Evolutionary conservation across 2,113 vertebrate species (phyloP).

Genomic region (Brachyhypopomus occidentalis): DNA sequence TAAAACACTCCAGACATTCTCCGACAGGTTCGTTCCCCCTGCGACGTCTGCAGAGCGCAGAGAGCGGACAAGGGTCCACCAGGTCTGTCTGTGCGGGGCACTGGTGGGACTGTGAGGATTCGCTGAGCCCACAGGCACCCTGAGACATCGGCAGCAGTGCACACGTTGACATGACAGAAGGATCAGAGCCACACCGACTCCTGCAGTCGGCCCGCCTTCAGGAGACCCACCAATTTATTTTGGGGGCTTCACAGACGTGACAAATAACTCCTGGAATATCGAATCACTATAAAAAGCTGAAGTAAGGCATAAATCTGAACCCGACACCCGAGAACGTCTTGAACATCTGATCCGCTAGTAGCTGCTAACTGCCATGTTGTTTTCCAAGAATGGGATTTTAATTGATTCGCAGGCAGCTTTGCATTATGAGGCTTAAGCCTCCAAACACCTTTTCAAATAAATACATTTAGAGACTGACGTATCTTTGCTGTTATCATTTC

Average conservation of each 20-base stretch:
- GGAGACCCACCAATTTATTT: constrained; percentile 75
- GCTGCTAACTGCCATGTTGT: constrained; percentile 56
- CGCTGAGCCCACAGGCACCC: constrained; percentile 55
- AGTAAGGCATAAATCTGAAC: constrained; percentile 75
- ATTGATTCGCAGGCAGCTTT: constrained; percentile 35
- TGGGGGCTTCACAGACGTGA: constrained; percentile 75
- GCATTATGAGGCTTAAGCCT: constrained; percentile 32
- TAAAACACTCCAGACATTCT: constrained; percentile 59
- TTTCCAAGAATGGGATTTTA: constrained; percentile 54
- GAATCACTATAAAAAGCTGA: constrained; percentile 79
- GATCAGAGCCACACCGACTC: constrained; percentile 72
- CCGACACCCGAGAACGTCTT: constrained; percentile 66
- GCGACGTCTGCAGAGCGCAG: constrained; percentile 51
- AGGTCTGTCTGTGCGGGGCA: constrained; percentile 58
- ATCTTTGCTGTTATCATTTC: too few species aligned
- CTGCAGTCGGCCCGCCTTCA: constrained; percentile 65
- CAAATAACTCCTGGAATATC: constrained; percentile 78
- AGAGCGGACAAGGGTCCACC: constrained; percentile 50
- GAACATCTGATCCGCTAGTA: constrained; percentile 60
- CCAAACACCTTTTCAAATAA: too few species aligned
- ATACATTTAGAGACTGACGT: too few species aligned
- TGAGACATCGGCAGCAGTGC: constrained; percentile 56
- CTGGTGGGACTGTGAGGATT: constrained; percentile 56
- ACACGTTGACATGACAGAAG: constrained; percentile 70
- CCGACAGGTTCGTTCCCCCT: constrained; percentile 30